Evolutionary conservation across 2,888 invertebrate species (phyloP).

Genomic region (Ornithoptera alexandrae): DNA sequence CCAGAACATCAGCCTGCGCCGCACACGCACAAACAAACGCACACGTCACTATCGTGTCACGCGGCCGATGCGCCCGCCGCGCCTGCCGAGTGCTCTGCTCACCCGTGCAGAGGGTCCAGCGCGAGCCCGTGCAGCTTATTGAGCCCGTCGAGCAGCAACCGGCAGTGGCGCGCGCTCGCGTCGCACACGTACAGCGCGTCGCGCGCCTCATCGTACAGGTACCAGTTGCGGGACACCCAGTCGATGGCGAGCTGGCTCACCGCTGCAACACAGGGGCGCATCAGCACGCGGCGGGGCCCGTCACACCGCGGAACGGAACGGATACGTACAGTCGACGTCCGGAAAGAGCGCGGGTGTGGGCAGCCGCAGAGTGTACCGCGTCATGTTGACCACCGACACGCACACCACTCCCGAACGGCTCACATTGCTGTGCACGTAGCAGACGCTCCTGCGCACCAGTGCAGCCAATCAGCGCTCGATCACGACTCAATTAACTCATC

Average conservation of each 20-base stretch:
- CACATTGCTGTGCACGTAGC: conserved; percentile 85
- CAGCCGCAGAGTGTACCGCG: conserved; percentile 75
- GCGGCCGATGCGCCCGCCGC: background rate
- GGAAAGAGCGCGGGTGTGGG: conserved; percentile 82
- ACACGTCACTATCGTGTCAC: background rate
- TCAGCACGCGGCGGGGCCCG: no score
- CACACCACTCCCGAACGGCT: conserved; percentile 81
- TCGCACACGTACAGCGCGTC: conserved; percentile 87
- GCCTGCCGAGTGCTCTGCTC: conserved; percentile 28
- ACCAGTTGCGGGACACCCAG: conserved; percentile 94
- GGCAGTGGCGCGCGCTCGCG: conserved; percentile 81
- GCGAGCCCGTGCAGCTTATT: conserved; percentile 87
- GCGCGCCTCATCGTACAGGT: conserved; percentile 85
- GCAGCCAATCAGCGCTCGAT: no score
- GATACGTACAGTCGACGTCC: conserved; percentile 81
- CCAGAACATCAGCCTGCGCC: conserved; percentile 84
- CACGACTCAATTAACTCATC: no score
- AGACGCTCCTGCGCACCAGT: conserved; percentile 52
- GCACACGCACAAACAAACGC: no score
- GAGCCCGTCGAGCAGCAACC: conserved; percentile 84
- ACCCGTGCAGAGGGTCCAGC: conserved; percentile 82
- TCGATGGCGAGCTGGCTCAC: conserved; percentile 88
- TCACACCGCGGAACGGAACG: background rate
- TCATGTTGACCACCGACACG: conserved; percentile 83
- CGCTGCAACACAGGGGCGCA: conserved; percentile 62